Evolutionary conservation across 2,888 invertebrate genomes (phyloP).

Genomic region (Torymus tubicola): DNA sequence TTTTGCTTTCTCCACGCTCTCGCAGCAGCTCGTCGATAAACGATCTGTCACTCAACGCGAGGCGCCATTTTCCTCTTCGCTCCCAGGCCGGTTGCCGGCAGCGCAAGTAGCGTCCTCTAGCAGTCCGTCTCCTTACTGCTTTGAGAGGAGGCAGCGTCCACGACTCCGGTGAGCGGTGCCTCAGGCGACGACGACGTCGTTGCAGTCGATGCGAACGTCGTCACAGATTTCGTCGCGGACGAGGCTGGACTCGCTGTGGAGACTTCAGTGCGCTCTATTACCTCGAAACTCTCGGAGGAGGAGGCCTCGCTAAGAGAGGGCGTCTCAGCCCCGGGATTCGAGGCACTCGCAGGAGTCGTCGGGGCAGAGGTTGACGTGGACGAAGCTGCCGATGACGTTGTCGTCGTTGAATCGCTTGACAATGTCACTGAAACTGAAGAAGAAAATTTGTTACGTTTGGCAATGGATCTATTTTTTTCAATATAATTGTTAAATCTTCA

Average conservation of each 20-base stretch:
- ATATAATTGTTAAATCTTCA: too few species aligned
- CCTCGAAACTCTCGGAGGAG: slow-evolving; percentile 69
- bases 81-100: not conserved
- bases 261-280: slow-evolving; percentile 62
- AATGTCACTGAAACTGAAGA: too few species aligned
- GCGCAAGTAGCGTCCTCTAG: slow-evolving; percentile 2
- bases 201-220: not conserved
- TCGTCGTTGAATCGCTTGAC: slow-evolving; percentile 24
- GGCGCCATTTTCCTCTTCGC: not conserved
- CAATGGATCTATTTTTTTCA: too few species aligned
- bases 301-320: slow-evolving; percentile 62
- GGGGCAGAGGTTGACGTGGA: slow-evolving; percentile 12
- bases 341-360: slow-evolving; percentile 1
- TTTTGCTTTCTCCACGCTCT: not conserved
- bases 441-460: too few species aligned
- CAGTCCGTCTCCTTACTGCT: slow-evolving; percentile 2
- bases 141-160: too few species aligned
- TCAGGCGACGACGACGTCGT: not conserved
- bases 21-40: not conserved
- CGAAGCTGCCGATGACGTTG: slow-evolving; percentile 15
- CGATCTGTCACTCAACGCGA: not conserved
- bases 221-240: slow-evolving; percentile 51
- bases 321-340: slow-evolving; percentile 26
- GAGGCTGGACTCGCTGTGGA: slow-evolving; percentile 21
- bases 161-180: not conserved